A percentile compares a stretch with the other conserved stretches of the same genome.
phyloP scores from a whole-genome alignment of 2,113 vertebrate species.

The Colossoma macropomum region DNA sequence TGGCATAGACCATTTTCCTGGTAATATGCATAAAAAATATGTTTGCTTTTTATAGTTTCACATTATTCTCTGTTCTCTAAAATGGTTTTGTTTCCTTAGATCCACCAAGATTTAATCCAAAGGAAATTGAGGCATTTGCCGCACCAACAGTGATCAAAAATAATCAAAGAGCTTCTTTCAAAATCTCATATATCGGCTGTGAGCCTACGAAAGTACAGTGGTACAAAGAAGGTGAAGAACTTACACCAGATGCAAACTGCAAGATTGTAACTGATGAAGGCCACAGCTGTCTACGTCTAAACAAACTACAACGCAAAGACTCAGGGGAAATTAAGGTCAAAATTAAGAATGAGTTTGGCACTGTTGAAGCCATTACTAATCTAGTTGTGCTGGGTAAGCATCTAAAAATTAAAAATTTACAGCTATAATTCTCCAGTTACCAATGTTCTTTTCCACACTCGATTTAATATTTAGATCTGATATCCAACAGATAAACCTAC shows the following conservation, averaged over 20 bases:
- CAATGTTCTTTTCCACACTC: neutral
- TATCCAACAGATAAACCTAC: conserved; percentile 81
- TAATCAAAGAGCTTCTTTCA: conserved; percentile 80
- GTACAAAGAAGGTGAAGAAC: conserved; percentile 83
- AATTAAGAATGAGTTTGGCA: conserved; percentile 86
- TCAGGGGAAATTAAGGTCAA: conserved; percentile 85
- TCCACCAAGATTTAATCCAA: conserved; percentile 80
- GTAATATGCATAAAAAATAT: neutral
- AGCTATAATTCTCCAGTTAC: neutral
- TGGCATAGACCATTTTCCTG: neutral
- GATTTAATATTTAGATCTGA: neutral
- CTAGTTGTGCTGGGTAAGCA: conserved; percentile 83
- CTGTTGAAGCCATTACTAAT: conserved; percentile 73
- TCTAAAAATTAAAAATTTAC: neutral
- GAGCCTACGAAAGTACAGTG: conserved; percentile 83
- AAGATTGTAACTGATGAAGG: conserved; percentile 76
- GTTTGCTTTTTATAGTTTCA: neutral
- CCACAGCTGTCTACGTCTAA: conserved; percentile 75
- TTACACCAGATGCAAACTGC: conserved; percentile 71
- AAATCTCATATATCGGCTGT: conserved; percentile 79
- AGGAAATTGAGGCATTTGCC: conserved; percentile 76
- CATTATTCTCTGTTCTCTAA: neutral
- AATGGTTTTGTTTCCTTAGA: conserved; percentile 71
- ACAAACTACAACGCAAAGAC: conserved; percentile 82
- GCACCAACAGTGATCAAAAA: conserved; percentile 80